These are phyloP conservation scores for Xenopus tropicalis DNA, from an alignment of 2,113 vertebrate genomes.

Conservation along the genomic window DNA sequence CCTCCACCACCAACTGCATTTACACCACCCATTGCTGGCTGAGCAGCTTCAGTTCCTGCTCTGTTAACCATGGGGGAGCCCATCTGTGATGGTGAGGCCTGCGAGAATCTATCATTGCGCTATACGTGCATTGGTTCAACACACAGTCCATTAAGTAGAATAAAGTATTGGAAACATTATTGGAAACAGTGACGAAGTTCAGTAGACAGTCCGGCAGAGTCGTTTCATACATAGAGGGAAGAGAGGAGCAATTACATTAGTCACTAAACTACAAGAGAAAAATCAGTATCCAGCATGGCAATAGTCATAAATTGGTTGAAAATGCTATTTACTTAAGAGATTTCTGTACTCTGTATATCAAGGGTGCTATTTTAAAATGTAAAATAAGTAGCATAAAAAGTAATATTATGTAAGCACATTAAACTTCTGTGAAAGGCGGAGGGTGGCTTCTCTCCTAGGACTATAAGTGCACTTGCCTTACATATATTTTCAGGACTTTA, in stretches of 20 bases:
- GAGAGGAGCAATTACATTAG: slow-evolving; percentile 87
- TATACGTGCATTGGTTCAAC: slow-evolving; percentile 59
- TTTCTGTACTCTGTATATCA: no score
- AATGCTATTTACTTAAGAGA: no score
- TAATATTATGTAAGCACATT: no score
- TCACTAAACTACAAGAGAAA: slow-evolving; percentile 53
- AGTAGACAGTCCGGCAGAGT: slow-evolving; percentile 78
- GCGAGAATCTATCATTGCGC: slow-evolving; percentile 87
- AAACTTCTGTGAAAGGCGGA: no score
- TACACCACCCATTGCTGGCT: slow-evolving; percentile 75
- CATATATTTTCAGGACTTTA: no score
- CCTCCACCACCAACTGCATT: slow-evolving; percentile 76
- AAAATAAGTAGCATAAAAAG: no score
- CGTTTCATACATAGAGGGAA: slow-evolving; percentile 80
- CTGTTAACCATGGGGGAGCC: slow-evolving; percentile 77
- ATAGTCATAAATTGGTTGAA: background rate
- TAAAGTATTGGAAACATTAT: slow-evolving; percentile 62
- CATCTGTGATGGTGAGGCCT: slow-evolving; percentile 79
- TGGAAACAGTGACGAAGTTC: slow-evolving; percentile 71
- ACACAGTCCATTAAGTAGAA: slow-evolving; percentile 70
- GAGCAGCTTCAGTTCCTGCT: slow-evolving; percentile 84
- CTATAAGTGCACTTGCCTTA: no score
- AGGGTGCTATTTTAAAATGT: no score
- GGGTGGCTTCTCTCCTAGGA: no score
- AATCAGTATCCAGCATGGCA: background rate